Base-by-base conservation (phyloP, 1,140 invertebrate genomes). In the Drosophila novamexicana region DNA sequence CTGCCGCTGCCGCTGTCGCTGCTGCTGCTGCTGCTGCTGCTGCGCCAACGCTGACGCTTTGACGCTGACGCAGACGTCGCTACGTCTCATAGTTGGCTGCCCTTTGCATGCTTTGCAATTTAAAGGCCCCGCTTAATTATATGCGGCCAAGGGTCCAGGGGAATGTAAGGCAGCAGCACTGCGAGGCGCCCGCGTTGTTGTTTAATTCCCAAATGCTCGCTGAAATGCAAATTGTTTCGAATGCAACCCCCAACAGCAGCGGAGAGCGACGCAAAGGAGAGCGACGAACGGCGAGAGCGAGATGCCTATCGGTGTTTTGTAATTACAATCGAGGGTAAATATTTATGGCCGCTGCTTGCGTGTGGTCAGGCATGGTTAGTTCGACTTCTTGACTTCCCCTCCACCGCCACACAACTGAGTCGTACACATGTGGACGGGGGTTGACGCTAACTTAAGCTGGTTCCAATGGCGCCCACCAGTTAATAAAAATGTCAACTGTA, bases 251-350 rank as follows among this genome's bases (percentile, higher is more conserved):
- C 76, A 56, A 36, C 9, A 59, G 22, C 42, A 45, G 32, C 22
- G 8, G 1, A 42, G 39, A 29, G 47, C 14, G 56, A 32, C 36
- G 39, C 12, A 37, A 18, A 1, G 18, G 52, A 6, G 40, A 40
- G 47, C 12, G 18, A 14, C 32, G 18, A 54, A 37, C 14, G 50
- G 81, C 64, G 70, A 75, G 78, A 81, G 72, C 75, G 66, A 86
- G 83, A 86, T 86, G 83, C 83, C 83, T 86, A 86, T 86, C 84
- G 83, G 83, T 86, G 83, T 86, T 86, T 88, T 88, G 83, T 86
- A 86, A 88, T 88, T 86, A 78, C 83, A 86, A 86, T 86, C 64
- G 82, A 66, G 82, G 82, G 82, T 86, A 86, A 86, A 86, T 88
- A 86, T 88, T 88, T 81, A 86, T 79, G 73, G 77, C 68, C 71